Evolutionary conservation across 2,888 invertebrate genomes (phyloP), one percentile per base, ranked within the genome.

Genomic region (Drosophila monieri): DNA sequence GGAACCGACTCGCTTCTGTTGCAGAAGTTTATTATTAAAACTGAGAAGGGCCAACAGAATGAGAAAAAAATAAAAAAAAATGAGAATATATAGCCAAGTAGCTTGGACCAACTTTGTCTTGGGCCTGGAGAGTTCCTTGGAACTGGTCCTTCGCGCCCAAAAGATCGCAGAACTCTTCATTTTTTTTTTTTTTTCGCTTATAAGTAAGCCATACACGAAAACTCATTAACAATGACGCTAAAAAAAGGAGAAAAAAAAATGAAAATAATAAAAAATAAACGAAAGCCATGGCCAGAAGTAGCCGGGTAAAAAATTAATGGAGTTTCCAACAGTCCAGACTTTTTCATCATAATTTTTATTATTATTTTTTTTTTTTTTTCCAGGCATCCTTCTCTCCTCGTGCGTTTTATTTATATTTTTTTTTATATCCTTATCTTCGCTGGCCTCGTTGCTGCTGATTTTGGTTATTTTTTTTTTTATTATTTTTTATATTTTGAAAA

Each of bases 171-270:
- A 25, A 15, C 30, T 10, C 39, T 30, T 30, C 30, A 39, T 56
- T 44, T 37, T 51, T 61, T 56, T 44, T 37, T 51, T 61, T 41
- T 27, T 9, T 27, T 27, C 35, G 69, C 75, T 80, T 53, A 79
- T 88, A 84, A 83, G 80, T 81, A 79, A 79, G 80, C 76, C 73
- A 79, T 80, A 79, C 80, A 88, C 80, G 77, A 87, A 87, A 87
- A 89, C 88, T 87, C 89, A 87, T 87, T 89, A 87, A 89, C 78
- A 87, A 80, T 78, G 80, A 88, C 73, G 84, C 74, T 60, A 69
- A 14, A 52, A 68, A 78, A 76, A 68, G n/a, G n/a, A n/a, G n/a
- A 51, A 59, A 35, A 21, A 69, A 25, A 15, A 60, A 35, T 39
- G 23, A 39, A 10, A 39, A 39, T 9, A 15, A 39, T 39, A 39